Base-by-base conservation (phyloP, 2,113 vertebrate genomes). In the Clarias gariepinus region DNA sequence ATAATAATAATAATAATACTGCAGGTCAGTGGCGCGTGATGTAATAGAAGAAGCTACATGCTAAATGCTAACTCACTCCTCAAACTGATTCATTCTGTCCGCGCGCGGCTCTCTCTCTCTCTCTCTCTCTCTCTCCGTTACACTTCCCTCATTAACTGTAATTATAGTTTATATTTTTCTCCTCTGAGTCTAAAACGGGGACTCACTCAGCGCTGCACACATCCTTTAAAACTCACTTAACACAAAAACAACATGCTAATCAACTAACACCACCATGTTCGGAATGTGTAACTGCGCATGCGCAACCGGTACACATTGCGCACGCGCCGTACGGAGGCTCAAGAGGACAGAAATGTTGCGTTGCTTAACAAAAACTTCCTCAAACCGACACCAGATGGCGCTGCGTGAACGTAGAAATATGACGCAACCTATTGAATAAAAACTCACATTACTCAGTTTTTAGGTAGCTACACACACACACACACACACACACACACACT, bases 21-120 rank as follows among this genome's bases (percentile, higher is more conserved):
- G 47, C 47, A 47, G 47, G 47, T 47, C 0, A 8, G 47, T 47
- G 7, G 47, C 47, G 47, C 47, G 47, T 47, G 47, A 47, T 6
- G 47, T 47, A 47, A 47, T 8, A 8, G 6, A 47, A 47, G 47
- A 1, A 47, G 47, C 47, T 47, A 47, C 47, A 47, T 47, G 77
- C 78, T 58, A 79, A 81, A 57, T n/a, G 76, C 86, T 87, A 77
- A 90, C 89, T 90, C 82, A 90, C 89, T 83, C 74, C 15, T 90
- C 89, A 33, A 87, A 87, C 58, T 87, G 89, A 87, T 88, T 89
- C 89, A 90, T 90, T 85, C 61, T 52, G 68, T 83, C 57, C 76
- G 36, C 52, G 30, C 12, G n/a, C 25, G 30, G 82, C 21, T 52
- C 64, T 13, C 8, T 25, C 52, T 63, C 33, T 36, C 11, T 61